These are phyloP conservation scores for Actinemys pallida DNA, from an alignment of 2,113 vertebrate genomes.

Conservation along the genomic window DNA sequence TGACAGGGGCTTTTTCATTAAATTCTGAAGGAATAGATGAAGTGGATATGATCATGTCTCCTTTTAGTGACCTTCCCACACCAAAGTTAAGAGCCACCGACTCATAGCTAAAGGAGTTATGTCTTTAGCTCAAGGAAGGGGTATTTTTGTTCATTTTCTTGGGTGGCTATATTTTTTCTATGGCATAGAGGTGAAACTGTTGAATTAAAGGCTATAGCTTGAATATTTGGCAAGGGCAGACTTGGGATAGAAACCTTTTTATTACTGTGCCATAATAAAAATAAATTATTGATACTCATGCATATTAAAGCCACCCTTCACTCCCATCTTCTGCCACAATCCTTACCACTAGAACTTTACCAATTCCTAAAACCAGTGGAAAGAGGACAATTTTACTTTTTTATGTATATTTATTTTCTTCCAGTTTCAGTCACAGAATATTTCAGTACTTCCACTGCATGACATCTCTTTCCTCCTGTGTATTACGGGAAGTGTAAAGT, in stretches of 20 bases:
- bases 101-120: background rate
- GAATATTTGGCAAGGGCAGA: background rate
- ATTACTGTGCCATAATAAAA: conserved; percentile 1
- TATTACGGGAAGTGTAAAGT: background rate
- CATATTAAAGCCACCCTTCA: conserved; percentile 14
- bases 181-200: background rate
- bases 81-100: background rate
- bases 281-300: background rate
- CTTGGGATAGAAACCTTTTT: background rate
- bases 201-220: background rate
- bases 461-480: background rate
- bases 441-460: background rate
- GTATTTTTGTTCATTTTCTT: background rate
- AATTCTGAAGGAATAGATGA: background rate
- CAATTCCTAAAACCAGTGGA: background rate
- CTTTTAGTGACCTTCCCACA: background rate
- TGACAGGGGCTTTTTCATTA: background rate
- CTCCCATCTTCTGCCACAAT: background rate
- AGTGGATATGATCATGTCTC: background rate
- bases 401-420: conserved; percentile 17
- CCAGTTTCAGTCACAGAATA: conserved; percentile 23
- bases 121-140: background rate
- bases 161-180: background rate
- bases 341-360: background rate
- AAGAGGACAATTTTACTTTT: background rate